A percentile compares a stretch with the other conserved stretches of the same genome.
These are phyloP conservation scores for Gastracanthus pulcherrimus DNA, from an alignment of 2,888 invertebrate genomes.

Conservation along the genomic window DNA sequence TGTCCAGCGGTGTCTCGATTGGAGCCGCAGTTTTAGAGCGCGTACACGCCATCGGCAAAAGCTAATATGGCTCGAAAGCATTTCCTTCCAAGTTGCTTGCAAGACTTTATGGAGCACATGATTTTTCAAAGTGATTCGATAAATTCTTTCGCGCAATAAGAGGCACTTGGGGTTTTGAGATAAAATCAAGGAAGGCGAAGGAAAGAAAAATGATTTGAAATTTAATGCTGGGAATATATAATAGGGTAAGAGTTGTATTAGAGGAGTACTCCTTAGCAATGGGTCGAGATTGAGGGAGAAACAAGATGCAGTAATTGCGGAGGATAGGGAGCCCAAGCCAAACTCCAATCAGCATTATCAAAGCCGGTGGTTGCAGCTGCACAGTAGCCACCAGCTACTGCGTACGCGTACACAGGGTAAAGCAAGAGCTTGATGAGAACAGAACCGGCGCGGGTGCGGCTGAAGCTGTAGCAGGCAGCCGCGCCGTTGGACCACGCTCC, in stretches of 20 bases:
- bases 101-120: too few relatives aligned
- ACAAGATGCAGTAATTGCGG: constrained; percentile 66
- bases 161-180: too few relatives aligned
- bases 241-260: too few relatives aligned
- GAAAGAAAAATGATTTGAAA: too few relatives aligned
- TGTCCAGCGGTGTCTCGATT: background rate
- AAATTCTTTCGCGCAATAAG: too few relatives aligned
- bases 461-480: too few relatives aligned
- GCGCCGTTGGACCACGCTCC: constrained; percentile 54
- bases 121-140: too few relatives aligned
- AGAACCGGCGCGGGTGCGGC: constrained; percentile 59
- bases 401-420: background rate
- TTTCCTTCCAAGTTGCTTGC: too few relatives aligned
- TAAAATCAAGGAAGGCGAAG: too few relatives aligned
- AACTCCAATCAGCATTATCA: constrained; percentile 73
- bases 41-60: constrained; percentile 19
- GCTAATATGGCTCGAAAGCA: too few relatives aligned
- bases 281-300: constrained; percentile 59
- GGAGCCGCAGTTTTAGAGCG: constrained; percentile 22
- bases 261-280: too few relatives aligned
- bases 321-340: constrained; percentile 55
- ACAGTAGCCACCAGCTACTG: background rate
- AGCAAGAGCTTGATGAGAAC: constrained; percentile 63
- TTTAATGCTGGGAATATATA: too few relatives aligned
- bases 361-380: constrained; percentile 58